Percentiles rank a stretch among this genome's conserved stretches.
Evolutionary conservation across 2,797 vertebrate species (phyloP).

Genomic region (Poeciliopsis presidionis): DNA sequence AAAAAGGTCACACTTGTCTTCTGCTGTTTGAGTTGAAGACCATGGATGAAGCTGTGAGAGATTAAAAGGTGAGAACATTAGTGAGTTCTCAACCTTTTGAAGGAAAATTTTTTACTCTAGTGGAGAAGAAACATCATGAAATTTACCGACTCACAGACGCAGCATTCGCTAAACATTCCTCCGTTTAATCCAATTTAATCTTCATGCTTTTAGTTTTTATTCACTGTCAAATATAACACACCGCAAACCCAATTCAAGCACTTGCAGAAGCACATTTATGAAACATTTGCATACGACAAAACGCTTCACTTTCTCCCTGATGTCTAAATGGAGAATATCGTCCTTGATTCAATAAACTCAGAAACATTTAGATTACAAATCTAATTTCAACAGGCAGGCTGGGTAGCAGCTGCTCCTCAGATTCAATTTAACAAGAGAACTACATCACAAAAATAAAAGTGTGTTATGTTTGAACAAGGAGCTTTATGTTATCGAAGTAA

Average conservation of each 20-base stretch:
- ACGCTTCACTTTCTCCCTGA: background rate
- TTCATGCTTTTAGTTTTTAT: background rate
- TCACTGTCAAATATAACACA: background rate
- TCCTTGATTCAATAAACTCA: background rate
- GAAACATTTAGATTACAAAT: conserved; percentile 6
- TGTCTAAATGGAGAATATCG: background rate
- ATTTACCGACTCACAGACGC: conserved; percentile 34
- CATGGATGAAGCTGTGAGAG: conserved; percentile 16
- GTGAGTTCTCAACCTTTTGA: conserved; percentile 29
- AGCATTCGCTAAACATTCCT: conserved; percentile 32
- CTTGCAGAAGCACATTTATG: background rate
- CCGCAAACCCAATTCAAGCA: background rate
- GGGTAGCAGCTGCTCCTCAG: conserved; percentile 4
- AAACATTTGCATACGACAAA: background rate
- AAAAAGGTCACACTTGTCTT: conserved; percentile 55
- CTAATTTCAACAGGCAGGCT: background rate
- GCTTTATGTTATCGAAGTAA: background rate
- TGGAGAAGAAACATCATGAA: conserved; percentile 39
- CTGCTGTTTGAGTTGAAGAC: conserved; percentile 29
- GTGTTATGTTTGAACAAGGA: background rate
- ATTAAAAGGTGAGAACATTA: conserved; percentile 58
- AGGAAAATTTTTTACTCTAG: conserved; percentile 23
- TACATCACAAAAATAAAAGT: background rate
- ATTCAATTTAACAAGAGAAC: background rate
- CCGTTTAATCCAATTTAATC: conserved; percentile 22